Evolutionary conservation across 2,113 vertebrate species (phyloP).

Genomic region (Pagrus major): DNA sequence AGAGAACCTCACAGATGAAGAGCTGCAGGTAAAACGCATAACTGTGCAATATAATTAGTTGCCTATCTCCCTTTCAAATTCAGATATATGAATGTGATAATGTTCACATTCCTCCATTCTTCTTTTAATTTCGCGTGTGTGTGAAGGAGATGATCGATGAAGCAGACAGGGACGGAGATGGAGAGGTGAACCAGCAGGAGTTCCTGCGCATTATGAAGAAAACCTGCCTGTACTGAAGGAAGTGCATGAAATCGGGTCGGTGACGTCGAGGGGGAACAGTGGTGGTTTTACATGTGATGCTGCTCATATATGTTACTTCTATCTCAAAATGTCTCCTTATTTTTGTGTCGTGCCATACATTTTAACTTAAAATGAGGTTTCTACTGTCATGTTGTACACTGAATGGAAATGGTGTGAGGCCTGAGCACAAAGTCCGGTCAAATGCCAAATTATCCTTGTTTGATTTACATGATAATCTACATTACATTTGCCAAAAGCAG

Average conservation of each 20-base stretch:
- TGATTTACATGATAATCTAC: conserved; percentile 6
- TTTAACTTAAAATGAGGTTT: not conserved
- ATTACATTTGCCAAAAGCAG: conserved; percentile 35
- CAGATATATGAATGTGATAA: not conserved
- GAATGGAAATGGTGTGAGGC: not conserved
- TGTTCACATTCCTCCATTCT: not conserved
- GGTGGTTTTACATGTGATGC: conserved; percentile 44
- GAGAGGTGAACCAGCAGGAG: conserved; percentile 94
- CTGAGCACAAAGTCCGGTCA: conserved; percentile 19
- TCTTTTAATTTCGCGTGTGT: conserved; percentile 14
- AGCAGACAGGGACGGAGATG: conserved; percentile 94
- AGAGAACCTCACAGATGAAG: conserved; percentile 94
- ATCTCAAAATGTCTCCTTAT: conserved; percentile 6
- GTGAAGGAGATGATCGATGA: conserved; percentile 95
- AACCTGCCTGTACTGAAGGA: conserved; percentile 91
- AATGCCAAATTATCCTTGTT: conserved; percentile 37
- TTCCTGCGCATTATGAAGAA: conserved; percentile 97
- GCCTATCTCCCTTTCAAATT: too few relatives aligned
- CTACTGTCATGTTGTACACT: not conserved
- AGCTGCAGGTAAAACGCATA: conserved; percentile 88
- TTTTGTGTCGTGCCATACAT: conserved; percentile 46
- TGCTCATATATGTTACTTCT: conserved; percentile 30
- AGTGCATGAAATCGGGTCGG: not conserved
- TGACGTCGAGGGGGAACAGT: not conserved
- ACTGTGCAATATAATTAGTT: not conserved